A percentile compares a stretch with the other conserved stretches of the same genome.
Conservation (phyloP, 2,113 vertebrate species). For the Craseonycteris thonglongyai region DNA sequence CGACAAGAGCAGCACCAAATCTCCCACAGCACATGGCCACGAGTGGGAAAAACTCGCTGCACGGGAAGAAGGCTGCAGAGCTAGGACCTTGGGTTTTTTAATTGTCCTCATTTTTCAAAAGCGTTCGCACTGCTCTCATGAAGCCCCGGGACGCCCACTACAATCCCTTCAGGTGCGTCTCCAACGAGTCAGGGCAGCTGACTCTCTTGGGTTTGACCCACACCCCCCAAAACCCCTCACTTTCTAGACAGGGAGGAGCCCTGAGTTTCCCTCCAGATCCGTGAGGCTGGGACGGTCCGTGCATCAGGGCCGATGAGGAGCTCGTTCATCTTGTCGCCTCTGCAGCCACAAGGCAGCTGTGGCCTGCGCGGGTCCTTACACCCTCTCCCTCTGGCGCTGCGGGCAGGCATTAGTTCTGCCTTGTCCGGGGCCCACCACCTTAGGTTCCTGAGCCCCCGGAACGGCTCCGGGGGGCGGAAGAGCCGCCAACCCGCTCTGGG, state of each 20-base stretch:
- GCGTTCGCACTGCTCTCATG: fast-evolving
- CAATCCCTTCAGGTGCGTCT: not conserved
- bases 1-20: fast-evolving
- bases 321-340: not conserved
- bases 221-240: not conserved
- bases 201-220: not conserved
- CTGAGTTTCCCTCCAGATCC: not conserved
- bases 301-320: not conserved
- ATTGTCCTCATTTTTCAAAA: not conserved
- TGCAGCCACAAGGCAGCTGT: not conserved
- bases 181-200: not conserved
- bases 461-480: not conserved
- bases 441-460: too few relatives aligned
- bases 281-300: not conserved
- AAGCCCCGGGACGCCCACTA: not conserved
- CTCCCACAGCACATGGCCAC: fast-evolving
- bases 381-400: not conserved
- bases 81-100: not conserved
- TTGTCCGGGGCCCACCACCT: not conserved
- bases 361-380: too few relatives aligned
- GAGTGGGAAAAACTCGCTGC: not conserved
- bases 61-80: fast-evolving
- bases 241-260: not conserved
- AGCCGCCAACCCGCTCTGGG: too few relatives aligned
- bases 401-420: not conserved